These are phyloP conservation scores for Typhlichthys subterraneus DNA, from an alignment of 2,797 vertebrate species.

Conservation along the genomic window DNA sequence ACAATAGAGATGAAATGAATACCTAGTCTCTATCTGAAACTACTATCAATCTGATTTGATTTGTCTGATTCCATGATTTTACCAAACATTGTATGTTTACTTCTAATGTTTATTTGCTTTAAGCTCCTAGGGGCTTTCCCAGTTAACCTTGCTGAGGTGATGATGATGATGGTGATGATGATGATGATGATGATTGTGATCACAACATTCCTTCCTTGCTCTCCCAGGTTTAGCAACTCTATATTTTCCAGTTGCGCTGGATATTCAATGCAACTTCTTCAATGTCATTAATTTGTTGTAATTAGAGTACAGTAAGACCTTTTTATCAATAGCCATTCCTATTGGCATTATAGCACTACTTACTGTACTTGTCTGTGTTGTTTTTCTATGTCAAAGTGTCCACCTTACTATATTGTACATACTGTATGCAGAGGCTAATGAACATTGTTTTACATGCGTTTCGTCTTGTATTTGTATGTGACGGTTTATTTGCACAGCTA, in stretches of 20 bases:
- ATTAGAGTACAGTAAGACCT: constrained; percentile 60
- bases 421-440: constrained; percentile 70
- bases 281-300: constrained; percentile 50
- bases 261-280: constrained; percentile 58
- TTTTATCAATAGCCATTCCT: constrained; percentile 71
- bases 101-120: constrained; percentile 65
- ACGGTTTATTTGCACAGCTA: constrained; percentile 83
- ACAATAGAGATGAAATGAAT: constrained; percentile 56
- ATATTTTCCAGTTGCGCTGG: constrained; percentile 60
- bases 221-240: constrained; percentile 53
- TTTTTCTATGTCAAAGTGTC: constrained; percentile 73
- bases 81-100: constrained; percentile 59
- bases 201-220: constrained; percentile 69
- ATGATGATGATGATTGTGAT: background rate
- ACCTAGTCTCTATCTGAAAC: constrained; percentile 40
- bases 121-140: constrained; percentile 52
- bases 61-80: constrained; percentile 27
- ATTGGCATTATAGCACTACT: constrained; percentile 48
- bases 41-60: constrained; percentile 29
- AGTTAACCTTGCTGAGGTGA: constrained; percentile 65
- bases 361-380: constrained; percentile 58
- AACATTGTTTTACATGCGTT: constrained; percentile 61
- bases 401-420: constrained; percentile 68
- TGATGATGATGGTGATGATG: constrained; percentile 71
- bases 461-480: constrained; percentile 58